Base-by-base conservation (phyloP, 2,888 invertebrate species). In the Gastracanthus pulcherrimus region DNA sequence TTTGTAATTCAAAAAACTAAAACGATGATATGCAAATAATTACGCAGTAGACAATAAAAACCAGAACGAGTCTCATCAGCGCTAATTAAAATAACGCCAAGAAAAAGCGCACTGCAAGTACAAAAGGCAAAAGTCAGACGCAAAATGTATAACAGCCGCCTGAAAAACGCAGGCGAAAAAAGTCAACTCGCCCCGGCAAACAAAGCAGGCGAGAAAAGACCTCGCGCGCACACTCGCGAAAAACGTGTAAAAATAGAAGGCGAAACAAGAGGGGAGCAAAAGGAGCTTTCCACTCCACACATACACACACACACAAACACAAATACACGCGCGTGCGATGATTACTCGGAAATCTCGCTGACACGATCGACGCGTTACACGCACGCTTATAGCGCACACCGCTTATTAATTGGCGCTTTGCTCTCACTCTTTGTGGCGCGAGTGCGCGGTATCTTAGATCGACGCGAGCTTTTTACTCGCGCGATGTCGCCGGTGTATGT, bases 331-430 rank as follows among this genome's bases (percentile, higher is more conserved):
- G 2, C 41, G 16, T 80, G 79, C 85, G 81, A 86, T 85, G 84
- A 84, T 84, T 77, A 72, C 71, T 76, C n/a, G n/a, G 75, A 71
- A 84, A 84, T 83, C 69, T 64, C 76, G 77, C 81, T 80, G 72
- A 78, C 75, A 66, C 72, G 76, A 75, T 79, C 79, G 81, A 74
- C 82, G 77, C 64, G 69, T 69, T 23, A 60, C 76, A 69, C 69
- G 76, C 76, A 29, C 45, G 26, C 55, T 79, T 55, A 41, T 16
- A 19, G 66, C 55, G 62, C 71, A n/a, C n/a, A n/a, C n/a, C n/a
- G 55, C 66, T 66, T 66, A 78, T 72, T 72, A 71, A 78, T 78
- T 66, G 64, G 51, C 45, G 41, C 71, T 66, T 38, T 38, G 29
- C 31, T 4, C 29, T 45, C 26, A 70, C 70, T n/a, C n/a, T n/a